Conservation (phyloP, 2,113 vertebrate species). For the Nycticryphes semicollaris region DNA sequence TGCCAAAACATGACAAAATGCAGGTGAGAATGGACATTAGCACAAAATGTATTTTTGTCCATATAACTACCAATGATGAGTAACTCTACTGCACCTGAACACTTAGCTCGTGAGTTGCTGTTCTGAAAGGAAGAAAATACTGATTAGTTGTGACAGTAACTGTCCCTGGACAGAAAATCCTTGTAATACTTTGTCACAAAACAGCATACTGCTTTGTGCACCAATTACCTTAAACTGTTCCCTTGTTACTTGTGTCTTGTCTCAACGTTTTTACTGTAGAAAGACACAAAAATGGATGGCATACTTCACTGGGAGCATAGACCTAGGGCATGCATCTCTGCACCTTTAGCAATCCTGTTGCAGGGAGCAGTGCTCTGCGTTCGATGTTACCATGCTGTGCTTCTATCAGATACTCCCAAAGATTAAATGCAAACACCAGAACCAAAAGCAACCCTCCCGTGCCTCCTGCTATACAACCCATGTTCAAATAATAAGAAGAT, state of each 20-base stretch:
- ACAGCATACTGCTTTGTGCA: neutral
- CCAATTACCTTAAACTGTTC: neutral
- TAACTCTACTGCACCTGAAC: neutral
- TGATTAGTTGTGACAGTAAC: neutral
- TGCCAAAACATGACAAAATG: neutral
- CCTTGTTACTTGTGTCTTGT: neutral
- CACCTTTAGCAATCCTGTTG: neutral
- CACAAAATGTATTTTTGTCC: neutral
- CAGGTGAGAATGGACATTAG: neutral
- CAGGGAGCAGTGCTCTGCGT: neutral
- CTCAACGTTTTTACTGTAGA: neutral
- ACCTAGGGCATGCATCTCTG: neutral
- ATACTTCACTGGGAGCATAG: neutral
- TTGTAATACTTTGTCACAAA: neutral
- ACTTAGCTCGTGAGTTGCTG: neutral
- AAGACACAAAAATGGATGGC: neutral
- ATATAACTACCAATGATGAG: neutral
- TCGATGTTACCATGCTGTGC: neutral
- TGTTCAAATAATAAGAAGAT: neutral
- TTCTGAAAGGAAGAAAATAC: neutral
- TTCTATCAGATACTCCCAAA: neutral
- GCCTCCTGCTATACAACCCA: neutral
- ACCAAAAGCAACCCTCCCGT: neutral
- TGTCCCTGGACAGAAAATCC: neutral
- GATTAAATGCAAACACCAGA: neutral